phyloP scores from a whole-genome alignment of 1,140 invertebrate genomes.

The Dinothrombium tinctorium region DNA sequence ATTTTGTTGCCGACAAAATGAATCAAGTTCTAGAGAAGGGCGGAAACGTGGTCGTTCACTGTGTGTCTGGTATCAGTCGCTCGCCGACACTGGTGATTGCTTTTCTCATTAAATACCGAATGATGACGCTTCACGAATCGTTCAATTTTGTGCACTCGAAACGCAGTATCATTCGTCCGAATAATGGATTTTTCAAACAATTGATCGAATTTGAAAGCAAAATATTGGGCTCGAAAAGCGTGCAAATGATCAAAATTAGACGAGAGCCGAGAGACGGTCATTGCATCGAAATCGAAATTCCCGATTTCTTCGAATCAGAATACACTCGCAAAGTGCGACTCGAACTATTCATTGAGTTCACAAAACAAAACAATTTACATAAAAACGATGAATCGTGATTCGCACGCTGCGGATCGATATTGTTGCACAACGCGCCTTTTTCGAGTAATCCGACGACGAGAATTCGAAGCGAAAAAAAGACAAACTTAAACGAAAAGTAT shows the following conservation, averaged over 20 bases:
- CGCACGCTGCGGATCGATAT: no score
- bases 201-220: conserved; percentile 20
- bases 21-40: background rate
- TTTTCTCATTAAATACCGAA: conserved; percentile 59
- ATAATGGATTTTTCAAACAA: conserved; percentile 10
- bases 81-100: conserved; percentile 60
- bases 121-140: conserved; percentile 47
- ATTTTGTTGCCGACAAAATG: conserved; percentile 6
- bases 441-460: no score
- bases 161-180: conserved; percentile 5
- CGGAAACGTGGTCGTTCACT: conserved; percentile 39
- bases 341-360: no score
- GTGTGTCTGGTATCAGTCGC: conserved; percentile 63
- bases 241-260: conserved; percentile 5
- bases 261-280: background rate
- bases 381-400: no score
- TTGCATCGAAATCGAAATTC: conserved; percentile 2
- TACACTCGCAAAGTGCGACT: conserved; percentile 1
- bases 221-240: conserved; percentile 3
- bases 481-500: no score
- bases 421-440: no score
- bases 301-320: conserved; percentile 9
- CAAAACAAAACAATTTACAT: no score
- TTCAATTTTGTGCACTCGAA: conserved; percentile 18
- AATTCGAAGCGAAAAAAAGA: no score